Conservation (phyloP, 2,113 vertebrate genomes). For the Indicator maculatus region DNA sequence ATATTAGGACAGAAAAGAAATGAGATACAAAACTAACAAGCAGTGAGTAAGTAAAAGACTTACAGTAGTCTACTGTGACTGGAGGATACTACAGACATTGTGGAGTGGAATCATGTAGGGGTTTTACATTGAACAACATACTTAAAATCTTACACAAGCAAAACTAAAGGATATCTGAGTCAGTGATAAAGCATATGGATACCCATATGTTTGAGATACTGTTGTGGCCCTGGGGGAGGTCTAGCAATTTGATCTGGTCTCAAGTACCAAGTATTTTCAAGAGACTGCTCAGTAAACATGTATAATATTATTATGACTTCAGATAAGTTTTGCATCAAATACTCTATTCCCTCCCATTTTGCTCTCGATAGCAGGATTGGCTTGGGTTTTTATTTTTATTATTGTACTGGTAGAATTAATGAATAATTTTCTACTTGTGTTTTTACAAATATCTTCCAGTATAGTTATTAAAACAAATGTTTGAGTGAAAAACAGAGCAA, state of each 20-base stretch:
- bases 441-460: background rate
- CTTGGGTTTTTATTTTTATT: background rate
- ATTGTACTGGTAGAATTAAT: background rate
- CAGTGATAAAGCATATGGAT: background rate
- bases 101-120: background rate
- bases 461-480: background rate
- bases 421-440: background rate
- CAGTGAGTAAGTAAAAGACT: background rate
- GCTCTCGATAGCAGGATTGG: background rate
- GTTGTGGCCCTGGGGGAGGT: conserved; percentile 14
- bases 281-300: background rate
- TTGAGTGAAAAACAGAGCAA: background rate
- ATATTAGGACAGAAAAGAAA: background rate
- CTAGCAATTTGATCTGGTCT: conserved; percentile 14
- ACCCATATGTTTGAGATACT: conserved; percentile 5
- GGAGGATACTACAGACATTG: background rate
- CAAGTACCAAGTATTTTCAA: background rate
- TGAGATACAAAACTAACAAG: background rate
- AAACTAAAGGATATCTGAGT: background rate
- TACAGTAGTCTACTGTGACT: background rate
- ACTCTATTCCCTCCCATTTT: background rate
- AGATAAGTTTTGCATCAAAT: background rate
- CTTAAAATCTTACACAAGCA: background rate
- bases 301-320: background rate
- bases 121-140: background rate